Base-by-base conservation (phyloP, 2,888 invertebrate species). In the Andrena haemorrhoa region DNA sequence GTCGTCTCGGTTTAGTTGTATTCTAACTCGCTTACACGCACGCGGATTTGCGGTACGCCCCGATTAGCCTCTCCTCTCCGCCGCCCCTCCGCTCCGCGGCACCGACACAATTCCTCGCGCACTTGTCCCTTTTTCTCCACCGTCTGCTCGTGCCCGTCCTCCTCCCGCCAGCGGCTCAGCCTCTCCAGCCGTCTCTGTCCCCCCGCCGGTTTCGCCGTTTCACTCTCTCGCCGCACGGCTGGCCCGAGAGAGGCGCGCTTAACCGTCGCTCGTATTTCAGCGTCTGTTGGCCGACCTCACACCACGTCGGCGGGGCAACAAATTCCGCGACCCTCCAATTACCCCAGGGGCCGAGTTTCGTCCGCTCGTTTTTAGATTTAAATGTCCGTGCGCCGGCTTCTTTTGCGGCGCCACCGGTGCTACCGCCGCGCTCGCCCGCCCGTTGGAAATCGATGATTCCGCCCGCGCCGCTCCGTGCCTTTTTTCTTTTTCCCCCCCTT, bases 221-320 rank as follows among this genome's bases (percentile, higher is more conserved):
- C 94, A 92, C 90, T 92, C 90, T 92, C 91, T 88, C 87, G 88
- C 94, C 92, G 92, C 89, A 87, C 72, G 53, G 61, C 58, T 70
- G 69, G 91, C 94, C 94, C 91, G 93, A 94, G 82, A 94, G 82
- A 76, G 41, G 82, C 79, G 80, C 85, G 82, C 94, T 94, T 83
- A 86, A 89, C 81, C 89, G 80, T 84, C 85, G 89, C 85, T 89
- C 90, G 89, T 90, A 89, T 90, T 90, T 90, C 85, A 90, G 80
- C 80, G 83, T 83, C 87, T 84, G 85, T 79, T 72, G 75, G 85
- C 72, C 71, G 83, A 82, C 82, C 87, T 86, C 83, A 75, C 84
- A 82, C 88, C 85, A 79, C 81, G 83, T 84, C 85, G 85, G 80
- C 89, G 82, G 85, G 87, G 88, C 89, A 89, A 90, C 91, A 87